phyloP scores from a whole-genome alignment of 2,113 vertebrate genomes.

The Archocentrus centrarchus region DNA sequence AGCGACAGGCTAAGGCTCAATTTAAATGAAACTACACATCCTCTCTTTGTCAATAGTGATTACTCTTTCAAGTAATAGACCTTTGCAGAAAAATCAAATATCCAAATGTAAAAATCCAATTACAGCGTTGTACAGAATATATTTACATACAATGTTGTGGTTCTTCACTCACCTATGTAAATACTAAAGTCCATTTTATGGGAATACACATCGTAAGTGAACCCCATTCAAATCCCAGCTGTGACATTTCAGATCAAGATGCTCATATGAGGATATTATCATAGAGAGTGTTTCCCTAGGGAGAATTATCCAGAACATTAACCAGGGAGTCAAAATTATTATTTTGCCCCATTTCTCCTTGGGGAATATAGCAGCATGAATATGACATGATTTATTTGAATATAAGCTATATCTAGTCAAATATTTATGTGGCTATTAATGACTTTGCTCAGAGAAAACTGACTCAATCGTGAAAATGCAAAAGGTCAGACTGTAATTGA shows the following conservation, averaged over 20 bases:
- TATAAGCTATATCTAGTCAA: conserved; percentile 70
- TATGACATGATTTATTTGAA: conserved; percentile 74
- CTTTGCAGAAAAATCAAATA: conserved; percentile 21
- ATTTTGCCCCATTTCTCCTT: conserved; percentile 70
- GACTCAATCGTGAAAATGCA: conserved; percentile 38
- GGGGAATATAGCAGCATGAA: conserved; percentile 60
- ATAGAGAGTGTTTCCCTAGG: conserved; percentile 76
- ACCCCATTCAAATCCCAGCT: conserved; percentile 50
- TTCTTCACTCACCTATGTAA: conserved; percentile 35
- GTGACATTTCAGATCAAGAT: conserved; percentile 77
- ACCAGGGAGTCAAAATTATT: conserved; percentile 77
- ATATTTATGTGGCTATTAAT: conserved; percentile 75
- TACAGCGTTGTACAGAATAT: conserved; percentile 36
- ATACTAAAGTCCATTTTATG: conserved; percentile 49
- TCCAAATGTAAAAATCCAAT: conserved; percentile 58
- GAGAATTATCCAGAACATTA: conserved; percentile 84
- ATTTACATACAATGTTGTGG: conserved; percentile 64
- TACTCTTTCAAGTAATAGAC: conserved; percentile 18
- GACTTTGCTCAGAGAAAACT: conserved; percentile 58
- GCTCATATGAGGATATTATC: conserved; percentile 76
- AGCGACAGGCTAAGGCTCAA: background rate
- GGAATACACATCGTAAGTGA: conserved; percentile 22
- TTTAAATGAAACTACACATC: conserved; percentile 32
- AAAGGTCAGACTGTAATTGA: conserved; percentile 19
- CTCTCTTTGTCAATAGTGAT: conserved; percentile 23